phyloP scores from a whole-genome alignment of 2,888 invertebrate species.

The Eupeodes latifasciatus region DNA sequence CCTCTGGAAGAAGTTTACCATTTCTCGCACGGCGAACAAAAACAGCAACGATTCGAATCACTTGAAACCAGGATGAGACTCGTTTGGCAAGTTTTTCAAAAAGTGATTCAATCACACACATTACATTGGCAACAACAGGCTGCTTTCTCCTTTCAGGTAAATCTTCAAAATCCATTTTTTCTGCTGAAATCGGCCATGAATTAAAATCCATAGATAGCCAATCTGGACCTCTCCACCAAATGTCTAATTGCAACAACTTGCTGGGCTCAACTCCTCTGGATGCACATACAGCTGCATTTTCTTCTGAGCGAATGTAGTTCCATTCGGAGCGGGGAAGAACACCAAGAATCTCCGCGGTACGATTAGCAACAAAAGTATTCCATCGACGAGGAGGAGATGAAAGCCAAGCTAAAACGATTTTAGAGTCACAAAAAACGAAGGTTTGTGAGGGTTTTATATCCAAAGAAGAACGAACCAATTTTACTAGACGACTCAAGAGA shows the following conservation, averaged over 20 bases:
- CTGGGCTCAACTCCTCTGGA: no score
- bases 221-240: no score
- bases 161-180: no score
- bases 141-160: no score
- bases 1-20: neutral
- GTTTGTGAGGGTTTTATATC: neutral
- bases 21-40: neutral
- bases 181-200: no score
- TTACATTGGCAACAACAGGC: no score
- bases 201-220: no score
- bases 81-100: no score
- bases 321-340: conserved; percentile 4
- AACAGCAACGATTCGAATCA: neutral
- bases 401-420: conserved; percentile 21
- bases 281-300: neutral
- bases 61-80: no score
- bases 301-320: conserved; percentile 20
- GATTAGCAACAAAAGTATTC: conserved; percentile 8
- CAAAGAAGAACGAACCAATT: neutral
- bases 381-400: conserved; percentile 21
- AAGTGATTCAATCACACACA: no score
- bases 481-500: conserved; percentile 2
- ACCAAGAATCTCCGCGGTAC: conserved; percentile 1
- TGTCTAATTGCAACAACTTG: no score
- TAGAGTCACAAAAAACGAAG: conserved; percentile 4